Percentiles rank a stretch among this genome's conserved stretches.
phyloP scores from a whole-genome alignment of 1,140 invertebrate genomes.

The Zaprionus camerounensis region DNA sequence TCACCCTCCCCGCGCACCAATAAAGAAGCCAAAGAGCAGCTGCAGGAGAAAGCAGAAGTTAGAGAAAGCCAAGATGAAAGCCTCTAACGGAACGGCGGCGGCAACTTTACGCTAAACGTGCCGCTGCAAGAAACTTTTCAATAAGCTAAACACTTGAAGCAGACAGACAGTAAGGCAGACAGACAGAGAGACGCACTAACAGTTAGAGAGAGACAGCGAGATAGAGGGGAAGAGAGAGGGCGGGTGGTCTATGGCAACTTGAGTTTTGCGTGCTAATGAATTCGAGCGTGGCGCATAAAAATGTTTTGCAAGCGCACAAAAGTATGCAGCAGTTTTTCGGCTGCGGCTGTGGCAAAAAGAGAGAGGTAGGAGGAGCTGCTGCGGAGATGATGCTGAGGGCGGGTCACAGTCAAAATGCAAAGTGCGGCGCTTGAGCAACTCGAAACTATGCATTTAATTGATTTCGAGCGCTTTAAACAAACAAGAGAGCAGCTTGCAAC shows the following conservation, averaged over 20 bases:
- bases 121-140: slow-evolving; percentile 68
- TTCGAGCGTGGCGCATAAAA: slow-evolving; percentile 73
- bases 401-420: slow-evolving; percentile 35
- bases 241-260: slow-evolving; percentile 12
- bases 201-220: slow-evolving; percentile 16
- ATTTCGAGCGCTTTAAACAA: slow-evolving; percentile 73
- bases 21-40: neutral
- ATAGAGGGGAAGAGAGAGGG: neutral
- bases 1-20: neutral
- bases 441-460: slow-evolving; percentile 81
- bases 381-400: neutral
- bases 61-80: neutral
- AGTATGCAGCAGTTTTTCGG: slow-evolving; percentile 52
- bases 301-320: slow-evolving; percentile 59
- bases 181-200: slow-evolving; percentile 20
- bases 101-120: slow-evolving; percentile 62
- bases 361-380: too few relatives aligned
- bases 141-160: slow-evolving; percentile 78
- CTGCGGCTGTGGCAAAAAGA: neutral
- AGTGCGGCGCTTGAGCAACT: slow-evolving; percentile 53
- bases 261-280: slow-evolving; percentile 69
- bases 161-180: slow-evolving; percentile 25
- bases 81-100: slow-evolving; percentile 23
- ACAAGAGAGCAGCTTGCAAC: slow-evolving; percentile 24
- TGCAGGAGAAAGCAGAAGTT: too few relatives aligned